Evolutionary conservation across 2,888 invertebrate genomes (phyloP).

Genomic region (Stenotaenia linearis): DNA sequence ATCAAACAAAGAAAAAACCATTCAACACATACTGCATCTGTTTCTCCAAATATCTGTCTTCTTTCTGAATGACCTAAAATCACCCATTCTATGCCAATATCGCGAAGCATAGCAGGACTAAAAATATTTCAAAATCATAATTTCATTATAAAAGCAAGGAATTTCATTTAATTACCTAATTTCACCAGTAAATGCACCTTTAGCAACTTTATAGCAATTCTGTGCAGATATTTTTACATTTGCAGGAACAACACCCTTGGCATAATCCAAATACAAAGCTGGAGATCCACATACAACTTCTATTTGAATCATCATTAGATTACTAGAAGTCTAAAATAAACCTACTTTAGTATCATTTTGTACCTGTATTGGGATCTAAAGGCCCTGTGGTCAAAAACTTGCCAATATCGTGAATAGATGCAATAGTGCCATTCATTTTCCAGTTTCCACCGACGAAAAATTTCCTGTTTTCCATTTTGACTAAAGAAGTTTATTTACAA

Average conservation of each 20-base stretch:
- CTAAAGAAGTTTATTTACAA: too few species aligned
- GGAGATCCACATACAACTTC: slow-evolving; percentile 89
- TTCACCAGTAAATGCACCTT: slow-evolving; percentile 96
- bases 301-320: slow-evolving; percentile 40
- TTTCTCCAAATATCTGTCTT: slow-evolving; percentile 86
- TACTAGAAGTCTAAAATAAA: background rate
- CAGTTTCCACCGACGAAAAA: slow-evolving; percentile 99
- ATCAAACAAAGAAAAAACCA: background rate
- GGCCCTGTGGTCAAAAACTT: slow-evolving; percentile 67
- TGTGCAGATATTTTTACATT: slow-evolving; percentile 79
- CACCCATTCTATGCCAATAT: slow-evolving; percentile 85
- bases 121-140: background rate
- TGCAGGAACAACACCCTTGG: slow-evolving; percentile 61
- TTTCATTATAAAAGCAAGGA: background rate
- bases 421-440: slow-evolving; percentile 97
- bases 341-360: background rate
- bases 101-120: slow-evolving; percentile 92
- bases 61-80: slow-evolving; percentile 97
- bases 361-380: slow-evolving; percentile 75
- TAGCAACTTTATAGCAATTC: slow-evolving; percentile 85
- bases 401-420: slow-evolving; percentile 72
- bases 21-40: slow-evolving; percentile 62
- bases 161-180: slow-evolving; percentile 53
- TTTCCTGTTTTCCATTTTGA: slow-evolving; percentile 54
- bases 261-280: slow-evolving; percentile 72